Conservation (phyloP, 53 echinoderm and acorn worm species). For the Stichopus horrens region DNA sequence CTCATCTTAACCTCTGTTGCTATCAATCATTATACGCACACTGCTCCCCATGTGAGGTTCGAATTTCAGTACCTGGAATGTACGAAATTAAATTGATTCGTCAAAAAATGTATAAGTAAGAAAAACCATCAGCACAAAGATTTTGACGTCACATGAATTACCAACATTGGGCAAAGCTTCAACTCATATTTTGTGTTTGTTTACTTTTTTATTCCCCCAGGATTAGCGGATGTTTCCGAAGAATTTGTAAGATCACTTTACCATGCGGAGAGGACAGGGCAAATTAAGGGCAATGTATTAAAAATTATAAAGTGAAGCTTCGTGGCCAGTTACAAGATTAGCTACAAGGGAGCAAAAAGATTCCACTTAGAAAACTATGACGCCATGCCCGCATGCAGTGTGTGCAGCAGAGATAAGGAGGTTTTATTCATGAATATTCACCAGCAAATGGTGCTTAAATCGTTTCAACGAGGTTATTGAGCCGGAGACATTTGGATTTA, state of each 20-base stretch:
- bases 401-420: too few relatives aligned
- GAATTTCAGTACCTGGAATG: not conserved
- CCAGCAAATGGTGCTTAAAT: too few relatives aligned
- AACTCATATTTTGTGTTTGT: not conserved
- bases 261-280: not conserved
- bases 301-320: too few relatives aligned
- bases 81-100: not conserved
- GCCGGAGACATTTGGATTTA: too few relatives aligned
- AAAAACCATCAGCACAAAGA: not conserved
- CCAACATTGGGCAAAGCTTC: not conserved
- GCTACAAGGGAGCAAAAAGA: too few relatives aligned
- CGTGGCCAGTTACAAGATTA: too few relatives aligned
- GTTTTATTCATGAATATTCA: too few relatives aligned
- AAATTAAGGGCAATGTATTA: not conserved
- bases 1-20: too few relatives aligned
- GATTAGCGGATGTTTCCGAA: constrained; percentile 24
- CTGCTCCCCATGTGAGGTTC: not conserved
- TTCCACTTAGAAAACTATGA: too few relatives aligned
- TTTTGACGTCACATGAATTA: not conserved
- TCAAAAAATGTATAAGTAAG: not conserved
- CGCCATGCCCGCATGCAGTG: too few relatives aligned
- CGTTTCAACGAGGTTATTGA: too few relatives aligned
- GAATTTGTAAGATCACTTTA: not conserved
- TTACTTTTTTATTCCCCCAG: constrained; percentile 20
- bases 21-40: not conserved